phyloP scores from a whole-genome alignment of 2,113 vertebrate species.

The Phalacrocorax carbo region DNA sequence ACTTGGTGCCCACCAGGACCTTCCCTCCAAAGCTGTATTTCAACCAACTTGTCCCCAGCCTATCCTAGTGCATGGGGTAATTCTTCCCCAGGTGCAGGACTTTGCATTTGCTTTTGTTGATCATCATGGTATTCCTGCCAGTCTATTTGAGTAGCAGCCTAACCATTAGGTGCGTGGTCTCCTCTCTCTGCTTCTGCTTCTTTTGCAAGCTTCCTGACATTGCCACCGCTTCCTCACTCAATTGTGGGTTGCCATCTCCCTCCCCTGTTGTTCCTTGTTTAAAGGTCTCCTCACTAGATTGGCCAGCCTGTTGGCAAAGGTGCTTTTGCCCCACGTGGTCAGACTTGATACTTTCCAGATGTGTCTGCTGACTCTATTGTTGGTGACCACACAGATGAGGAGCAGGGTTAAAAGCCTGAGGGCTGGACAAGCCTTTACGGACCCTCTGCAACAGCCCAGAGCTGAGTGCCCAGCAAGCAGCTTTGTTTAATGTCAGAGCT shows the following conservation, averaged over 20 bases:
- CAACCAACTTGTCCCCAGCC: background rate
- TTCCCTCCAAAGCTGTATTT: background rate
- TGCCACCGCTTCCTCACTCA: background rate
- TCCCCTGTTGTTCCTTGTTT: background rate
- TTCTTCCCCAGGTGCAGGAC: background rate
- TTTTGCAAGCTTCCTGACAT: background rate
- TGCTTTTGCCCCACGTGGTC: background rate
- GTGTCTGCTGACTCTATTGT: background rate
- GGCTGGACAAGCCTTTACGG: background rate
- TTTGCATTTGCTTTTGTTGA: background rate
- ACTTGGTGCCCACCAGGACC: background rate
- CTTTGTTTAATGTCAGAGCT: background rate
- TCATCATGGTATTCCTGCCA: background rate
- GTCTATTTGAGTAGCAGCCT: background rate
- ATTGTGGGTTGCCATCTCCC: background rate
- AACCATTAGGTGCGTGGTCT: background rate
- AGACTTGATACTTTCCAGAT: background rate
- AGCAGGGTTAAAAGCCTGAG: background rate
- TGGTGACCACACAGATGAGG: background rate
- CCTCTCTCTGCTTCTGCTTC: background rate
- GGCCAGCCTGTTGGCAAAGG: background rate
- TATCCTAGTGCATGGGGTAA: background rate
- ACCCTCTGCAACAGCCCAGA: background rate
- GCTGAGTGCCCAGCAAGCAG: rapidly evolving
- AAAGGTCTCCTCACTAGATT: background rate